Conservation (phyloP, 2,888 invertebrate species). For the Dryomyza anilis region DNA sequence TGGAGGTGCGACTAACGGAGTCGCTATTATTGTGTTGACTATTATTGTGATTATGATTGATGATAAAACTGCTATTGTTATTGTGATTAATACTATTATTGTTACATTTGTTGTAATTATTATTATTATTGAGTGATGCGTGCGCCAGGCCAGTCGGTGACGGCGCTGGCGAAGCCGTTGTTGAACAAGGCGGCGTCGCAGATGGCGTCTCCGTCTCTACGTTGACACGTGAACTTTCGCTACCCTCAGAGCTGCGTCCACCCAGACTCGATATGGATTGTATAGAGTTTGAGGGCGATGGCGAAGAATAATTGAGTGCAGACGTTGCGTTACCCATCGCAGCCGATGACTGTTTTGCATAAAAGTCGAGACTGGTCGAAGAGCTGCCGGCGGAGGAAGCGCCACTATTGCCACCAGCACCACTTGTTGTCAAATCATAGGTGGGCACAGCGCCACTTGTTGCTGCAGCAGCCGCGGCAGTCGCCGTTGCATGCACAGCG, state of each 20-base stretch:
- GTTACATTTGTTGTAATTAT: constrained; percentile 33
- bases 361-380: constrained; percentile 34
- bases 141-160: constrained; percentile 29
- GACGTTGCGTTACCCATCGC: constrained; percentile 35
- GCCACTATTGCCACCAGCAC: constrained; percentile 33
- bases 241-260: constrained; percentile 53
- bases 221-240: constrained; percentile 59
- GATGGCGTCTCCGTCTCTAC: constrained; percentile 59
- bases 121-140: constrained; percentile 34
- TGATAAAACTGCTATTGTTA: constrained; percentile 26
- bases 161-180: constrained; percentile 47
- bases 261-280: constrained; percentile 61
- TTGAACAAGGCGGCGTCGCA: constrained; percentile 53
- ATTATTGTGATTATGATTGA: constrained; percentile 34
- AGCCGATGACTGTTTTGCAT: constrained; percentile 39
- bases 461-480: not conserved
- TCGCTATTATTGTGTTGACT: constrained; percentile 32
- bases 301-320: constrained; percentile 52
- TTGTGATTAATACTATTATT: constrained; percentile 17
- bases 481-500: constrained; percentile 8
- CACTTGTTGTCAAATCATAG: constrained; percentile 40
- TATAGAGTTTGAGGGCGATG: constrained; percentile 59
- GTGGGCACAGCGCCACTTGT: constrained; percentile 34
- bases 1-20: constrained; percentile 20
- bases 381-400: no score